Conservation (phyloP, 2,888 invertebrate species). For the Perdita meconis region DNA sequence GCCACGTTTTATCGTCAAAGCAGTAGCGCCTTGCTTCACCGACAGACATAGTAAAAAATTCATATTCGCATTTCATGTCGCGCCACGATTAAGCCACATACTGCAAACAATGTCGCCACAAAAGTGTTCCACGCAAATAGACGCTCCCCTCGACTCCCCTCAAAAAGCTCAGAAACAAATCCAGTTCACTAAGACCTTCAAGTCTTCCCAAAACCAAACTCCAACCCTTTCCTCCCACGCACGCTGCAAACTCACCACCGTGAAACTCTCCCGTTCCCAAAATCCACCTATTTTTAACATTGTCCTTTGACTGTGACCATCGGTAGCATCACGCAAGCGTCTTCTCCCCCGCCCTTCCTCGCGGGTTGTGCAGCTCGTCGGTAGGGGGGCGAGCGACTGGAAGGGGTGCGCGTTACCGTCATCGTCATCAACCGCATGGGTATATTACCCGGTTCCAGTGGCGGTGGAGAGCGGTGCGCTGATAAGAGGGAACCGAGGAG, state of each 20-base stretch:
- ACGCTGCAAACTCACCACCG: not conserved
- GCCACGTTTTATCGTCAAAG: too few relatives aligned
- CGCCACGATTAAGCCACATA: too few relatives aligned
- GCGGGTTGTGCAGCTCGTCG: constrained; percentile 20
- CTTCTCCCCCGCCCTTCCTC: constrained; percentile 15
- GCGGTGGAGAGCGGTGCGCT: constrained; percentile 51
- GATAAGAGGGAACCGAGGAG: constrained; percentile 68
- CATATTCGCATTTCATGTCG: too few relatives aligned
- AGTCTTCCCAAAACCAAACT: too few relatives aligned
- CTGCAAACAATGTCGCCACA: too few relatives aligned
- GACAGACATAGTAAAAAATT: too few relatives aligned
- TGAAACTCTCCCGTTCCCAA: not conserved
- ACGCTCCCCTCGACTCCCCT: too few relatives aligned
- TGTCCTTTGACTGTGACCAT: not conserved
- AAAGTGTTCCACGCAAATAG: too few relatives aligned
- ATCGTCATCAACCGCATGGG: not conserved
- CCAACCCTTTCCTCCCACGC: not conserved
- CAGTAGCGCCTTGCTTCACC: too few relatives aligned
- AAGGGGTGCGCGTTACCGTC: not conserved
- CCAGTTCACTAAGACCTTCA: too few relatives aligned
- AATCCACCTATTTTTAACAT: too few relatives aligned
- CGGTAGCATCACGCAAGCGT: constrained; percentile 45
- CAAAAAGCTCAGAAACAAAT: too few relatives aligned
- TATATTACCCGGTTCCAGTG: constrained; percentile 27
- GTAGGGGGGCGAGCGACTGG: not conserved